A percentile compares a stretch with the other conserved stretches of the same genome.
Evolutionary conservation across 2,888 invertebrate genomes (phyloP).

Genomic region (Trissolcus brochymenae): DNA sequence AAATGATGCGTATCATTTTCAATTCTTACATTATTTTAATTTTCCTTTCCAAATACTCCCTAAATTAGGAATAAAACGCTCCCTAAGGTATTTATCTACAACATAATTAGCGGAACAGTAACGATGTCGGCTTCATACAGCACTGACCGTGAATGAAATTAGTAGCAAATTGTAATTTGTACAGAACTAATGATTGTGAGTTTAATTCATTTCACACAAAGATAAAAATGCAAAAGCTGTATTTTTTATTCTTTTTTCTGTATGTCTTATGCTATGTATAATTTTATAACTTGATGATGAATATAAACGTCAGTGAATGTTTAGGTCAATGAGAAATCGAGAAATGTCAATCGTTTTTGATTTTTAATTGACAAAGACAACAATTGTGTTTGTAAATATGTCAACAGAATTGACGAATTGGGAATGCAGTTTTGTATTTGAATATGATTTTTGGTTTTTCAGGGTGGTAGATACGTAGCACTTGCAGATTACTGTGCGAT

Average conservation of each 20-base stretch:
- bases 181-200: constrained; percentile 9
- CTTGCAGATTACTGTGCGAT: constrained; percentile 95
- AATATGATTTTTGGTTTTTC: constrained; percentile 52
- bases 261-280: not conserved
- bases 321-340: too few relatives aligned
- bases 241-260: not conserved
- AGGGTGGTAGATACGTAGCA: constrained; percentile 90
- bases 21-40: constrained; percentile 20
- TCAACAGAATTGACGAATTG: too few relatives aligned
- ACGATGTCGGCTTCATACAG: constrained; percentile 24
- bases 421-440: not conserved
- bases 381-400: too few relatives aligned
- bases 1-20: not conserved
- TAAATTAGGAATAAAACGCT: constrained; percentile 37
- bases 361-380: too few relatives aligned
- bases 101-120: constrained; percentile 27
- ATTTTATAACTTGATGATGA: not conserved
- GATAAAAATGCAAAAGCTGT: not conserved
- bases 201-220: not conserved
- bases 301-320: not conserved
- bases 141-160: constrained; percentile 30
- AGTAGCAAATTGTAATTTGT: constrained; percentile 18
- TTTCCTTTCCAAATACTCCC: constrained; percentile 36
- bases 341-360: too few relatives aligned
- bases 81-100: constrained; percentile 38